Evolutionary conservation across 2,888 invertebrate species (phyloP), one percentile per base, ranked within the genome.

Genomic region (Achlya flavicornis): DNA sequence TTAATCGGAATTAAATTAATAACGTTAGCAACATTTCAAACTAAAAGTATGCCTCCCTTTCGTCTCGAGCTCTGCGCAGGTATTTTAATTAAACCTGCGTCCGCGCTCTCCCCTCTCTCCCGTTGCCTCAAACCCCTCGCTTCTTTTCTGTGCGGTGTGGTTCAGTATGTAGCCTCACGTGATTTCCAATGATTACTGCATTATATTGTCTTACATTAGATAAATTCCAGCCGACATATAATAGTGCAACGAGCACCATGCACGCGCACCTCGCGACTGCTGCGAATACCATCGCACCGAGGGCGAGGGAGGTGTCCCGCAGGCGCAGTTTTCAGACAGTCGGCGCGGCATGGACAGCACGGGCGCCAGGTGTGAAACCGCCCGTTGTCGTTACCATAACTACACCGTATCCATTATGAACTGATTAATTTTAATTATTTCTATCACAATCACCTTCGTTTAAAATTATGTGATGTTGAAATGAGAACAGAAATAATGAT

Each of bases 1-100:
- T 53, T 53, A 7, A 67, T 64, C 64, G 33, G 35, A 33, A 33
- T 58, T 35, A 53, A 53, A 53, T 53, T 53, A 53, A 53, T 19
- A 53, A 33, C 58, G 58, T 58, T 35, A 14, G 35, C 32, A 58
- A 35, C 58, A 58, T 41, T 35, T 58, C 58, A 33, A 33, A 58
- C 32, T 6, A 35, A 53, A 53, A 53, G 16, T 19, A 2, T 16
- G 19, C 53, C 53, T 19, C 53, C 53, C 48, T 19, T 26, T 53
- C 53, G 53, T 53, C 53, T 19, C 53, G 53, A 53, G 16, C 19
- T 19, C 53, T 10, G 53, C 19, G 53, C 53, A 53, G 53, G 53
- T 53, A 53, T 53, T 53, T 53, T 53, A 53, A 53, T 53, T 53
- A 53, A 53, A 19, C 53, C 19, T 53, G 19, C 53, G 53, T 53